Conservation (phyloP, 1,140 invertebrate genomes). For the Panagrolaimus sp. region DNA sequence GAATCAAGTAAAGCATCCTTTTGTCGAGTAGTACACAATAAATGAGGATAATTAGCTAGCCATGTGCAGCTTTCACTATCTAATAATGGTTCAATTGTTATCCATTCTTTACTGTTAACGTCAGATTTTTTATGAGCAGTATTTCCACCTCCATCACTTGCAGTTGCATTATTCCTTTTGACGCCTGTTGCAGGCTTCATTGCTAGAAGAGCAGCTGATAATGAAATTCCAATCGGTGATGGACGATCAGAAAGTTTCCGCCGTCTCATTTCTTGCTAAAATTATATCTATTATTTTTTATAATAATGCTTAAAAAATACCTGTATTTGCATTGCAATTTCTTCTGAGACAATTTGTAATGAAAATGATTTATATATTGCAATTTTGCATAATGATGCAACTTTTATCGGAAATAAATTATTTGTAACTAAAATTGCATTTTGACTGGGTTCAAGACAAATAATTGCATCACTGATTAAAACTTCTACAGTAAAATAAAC, state of each 20-base stretch:
- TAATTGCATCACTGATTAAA: not conserved
- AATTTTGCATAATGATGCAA: slow-evolving; percentile 45
- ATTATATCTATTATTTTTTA: slow-evolving; percentile 8
- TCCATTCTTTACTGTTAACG: slow-evolving; percentile 56
- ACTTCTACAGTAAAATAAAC: slow-evolving; percentile 29
- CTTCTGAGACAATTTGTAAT: slow-evolving; percentile 52
- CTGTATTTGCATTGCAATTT: slow-evolving; percentile 56
- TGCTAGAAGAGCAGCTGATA: slow-evolving; percentile 45
- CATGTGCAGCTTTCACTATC: slow-evolving; percentile 53
- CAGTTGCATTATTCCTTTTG: slow-evolving; percentile 45
- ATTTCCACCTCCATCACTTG: slow-evolving; percentile 46
- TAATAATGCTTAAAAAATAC: slow-evolving; percentile 18
- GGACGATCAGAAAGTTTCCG: slow-evolving; percentile 55
- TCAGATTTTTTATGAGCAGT: slow-evolving; percentile 57
- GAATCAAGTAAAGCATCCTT: slow-evolving; percentile 51
- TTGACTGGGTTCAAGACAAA: slow-evolving; percentile 33
- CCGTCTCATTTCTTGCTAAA: slow-evolving; percentile 53
- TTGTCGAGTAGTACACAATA: slow-evolving; percentile 54
- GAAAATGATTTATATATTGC: slow-evolving; percentile 42
- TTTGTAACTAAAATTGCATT: slow-evolving; percentile 48
- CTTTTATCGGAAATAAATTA: slow-evolving; percentile 46
- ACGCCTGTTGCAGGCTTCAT: slow-evolving; percentile 46
- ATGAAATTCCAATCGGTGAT: slow-evolving; percentile 46
- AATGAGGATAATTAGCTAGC: slow-evolving; percentile 56
- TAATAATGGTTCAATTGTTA: slow-evolving; percentile 56